Base-by-base conservation (phyloP, 2,113 vertebrate species). In the Sorex araneus region DNA sequence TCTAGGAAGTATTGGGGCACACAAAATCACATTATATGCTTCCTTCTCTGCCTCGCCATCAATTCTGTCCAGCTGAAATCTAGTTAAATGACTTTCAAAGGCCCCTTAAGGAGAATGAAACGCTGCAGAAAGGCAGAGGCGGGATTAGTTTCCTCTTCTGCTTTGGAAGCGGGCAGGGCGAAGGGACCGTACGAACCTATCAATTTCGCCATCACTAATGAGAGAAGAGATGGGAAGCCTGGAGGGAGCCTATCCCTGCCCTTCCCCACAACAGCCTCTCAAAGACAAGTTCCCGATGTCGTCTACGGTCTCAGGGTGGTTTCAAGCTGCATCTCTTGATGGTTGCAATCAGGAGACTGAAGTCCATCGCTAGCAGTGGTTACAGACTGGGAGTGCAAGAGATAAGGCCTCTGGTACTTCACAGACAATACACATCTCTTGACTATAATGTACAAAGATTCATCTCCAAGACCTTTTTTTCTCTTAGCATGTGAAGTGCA, bases 51-150 rank as follows among this genome's bases (percentile, higher is more conserved):
- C 93, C 89, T 84, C 84, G 84, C 84, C 78, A 87, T 95, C 91
- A 86, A 91, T 96, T 94, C 84, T 78, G 95, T 89, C 87, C 93
- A 81, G 73, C 77, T 94, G 89, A 86, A 95, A 92, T 92, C 91
- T 60, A 87, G 87, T 94, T 96, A 97, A 94, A 90, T 81, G 89
- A 80, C 95, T 96, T 92, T 94, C 80, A 78, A 81, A 69, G 73
- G 34, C 12, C 95, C 78, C 93, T 89, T 66, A 93, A 74, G 95
- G 87, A 86, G 73, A 88, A 50, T 67, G 66, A 88, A 93, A 96
- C 89, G 76, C 84, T 94, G 90, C 80, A 77, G 64, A 84, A 91
- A 93, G 82, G 71, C 84, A 89, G 79, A 94, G n/a, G 36, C 18
- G 18, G 69, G 7, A 71, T 83, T 3, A 12, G 13, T 73, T 94